These are phyloP conservation scores for Chromobotia macracanthus DNA, from an alignment of 2,797 vertebrate genomes.

Conservation along the genomic window DNA sequence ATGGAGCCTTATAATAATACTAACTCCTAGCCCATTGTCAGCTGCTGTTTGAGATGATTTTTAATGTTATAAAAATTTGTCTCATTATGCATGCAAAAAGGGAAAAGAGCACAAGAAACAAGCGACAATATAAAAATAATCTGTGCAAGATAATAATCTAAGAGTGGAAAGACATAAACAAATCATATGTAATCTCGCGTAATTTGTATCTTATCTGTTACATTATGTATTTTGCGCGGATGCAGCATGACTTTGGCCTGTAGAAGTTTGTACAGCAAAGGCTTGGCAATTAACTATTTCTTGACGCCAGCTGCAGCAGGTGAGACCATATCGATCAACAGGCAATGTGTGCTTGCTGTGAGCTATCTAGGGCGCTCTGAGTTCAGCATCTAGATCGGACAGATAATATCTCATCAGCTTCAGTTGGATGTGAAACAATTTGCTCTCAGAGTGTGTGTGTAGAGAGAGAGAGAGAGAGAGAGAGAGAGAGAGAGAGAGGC, in stretches of 20 bases:
- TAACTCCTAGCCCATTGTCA: not conserved
- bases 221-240: not conserved
- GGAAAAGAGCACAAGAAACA: too few species aligned
- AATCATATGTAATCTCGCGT: not conserved
- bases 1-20: too few species aligned
- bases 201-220: not conserved
- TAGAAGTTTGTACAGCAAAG: not conserved
- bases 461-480: conserved; percentile 4
- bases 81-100: not conserved
- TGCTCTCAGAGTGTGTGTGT: conserved; percentile 85
- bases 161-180: not conserved
- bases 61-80: not conserved
- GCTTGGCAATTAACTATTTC: conserved; percentile 18
- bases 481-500: conserved; percentile 53
- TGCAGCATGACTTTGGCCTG: not conserved
- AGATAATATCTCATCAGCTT: conserved; percentile 91
- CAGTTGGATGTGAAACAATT: conserved; percentile 96
- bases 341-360: conserved; percentile 73
- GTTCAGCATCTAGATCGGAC: conserved; percentile 67
- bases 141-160: not conserved
- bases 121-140: too few species aligned
- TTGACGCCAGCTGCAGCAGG: conserved; percentile 69
- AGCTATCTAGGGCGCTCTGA: conserved; percentile 59
- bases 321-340: conserved; percentile 83
- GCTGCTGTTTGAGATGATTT: not conserved